Evolutionary conservation across 2,797 vertebrate species (phyloP).

Genomic region (Sebastes goodei): DNA sequence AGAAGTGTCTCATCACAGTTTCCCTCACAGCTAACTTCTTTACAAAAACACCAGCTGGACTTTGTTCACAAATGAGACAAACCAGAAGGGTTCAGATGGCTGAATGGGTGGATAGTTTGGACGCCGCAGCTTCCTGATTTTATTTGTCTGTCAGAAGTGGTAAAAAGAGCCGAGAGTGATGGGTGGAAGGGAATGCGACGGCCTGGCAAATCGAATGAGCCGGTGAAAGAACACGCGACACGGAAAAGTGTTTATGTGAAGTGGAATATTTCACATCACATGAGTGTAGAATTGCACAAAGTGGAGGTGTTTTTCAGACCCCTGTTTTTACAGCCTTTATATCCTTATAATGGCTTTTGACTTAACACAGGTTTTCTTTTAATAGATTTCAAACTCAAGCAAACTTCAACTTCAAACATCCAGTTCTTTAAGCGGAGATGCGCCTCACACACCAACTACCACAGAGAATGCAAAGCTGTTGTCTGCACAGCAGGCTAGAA

Average conservation of each 20-base stretch:
- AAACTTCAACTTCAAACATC: neutral
- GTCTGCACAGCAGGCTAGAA: neutral
- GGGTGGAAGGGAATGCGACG: conserved; percentile 80
- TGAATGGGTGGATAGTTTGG: conserved; percentile 47
- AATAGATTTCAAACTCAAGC: neutral
- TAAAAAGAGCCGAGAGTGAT: conserved; percentile 62
- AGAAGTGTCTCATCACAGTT: neutral
- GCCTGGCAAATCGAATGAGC: conserved; percentile 48
- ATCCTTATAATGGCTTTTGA: neutral
- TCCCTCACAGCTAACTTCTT: neutral
- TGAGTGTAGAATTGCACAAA: neutral
- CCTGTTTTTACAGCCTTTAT: neutral
- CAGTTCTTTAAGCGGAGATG: neutral
- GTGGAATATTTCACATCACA: neutral
- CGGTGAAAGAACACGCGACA: conserved; percentile 6
- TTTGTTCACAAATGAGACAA: conserved; percentile 35
- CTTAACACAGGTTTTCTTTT: neutral
- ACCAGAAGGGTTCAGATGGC: conserved; percentile 34
- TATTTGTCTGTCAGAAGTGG: conserved; percentile 63
- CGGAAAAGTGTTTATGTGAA: neutral
- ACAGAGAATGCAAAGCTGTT: conserved; percentile 6
- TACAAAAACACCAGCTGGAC: conserved; percentile 7
- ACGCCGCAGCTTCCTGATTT: conserved; percentile 68
- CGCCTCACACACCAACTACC: neutral
- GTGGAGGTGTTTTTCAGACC: neutral